Base-by-base conservation (phyloP, 2,797 vertebrate species). In the Gymnodraco acuticeps region DNA sequence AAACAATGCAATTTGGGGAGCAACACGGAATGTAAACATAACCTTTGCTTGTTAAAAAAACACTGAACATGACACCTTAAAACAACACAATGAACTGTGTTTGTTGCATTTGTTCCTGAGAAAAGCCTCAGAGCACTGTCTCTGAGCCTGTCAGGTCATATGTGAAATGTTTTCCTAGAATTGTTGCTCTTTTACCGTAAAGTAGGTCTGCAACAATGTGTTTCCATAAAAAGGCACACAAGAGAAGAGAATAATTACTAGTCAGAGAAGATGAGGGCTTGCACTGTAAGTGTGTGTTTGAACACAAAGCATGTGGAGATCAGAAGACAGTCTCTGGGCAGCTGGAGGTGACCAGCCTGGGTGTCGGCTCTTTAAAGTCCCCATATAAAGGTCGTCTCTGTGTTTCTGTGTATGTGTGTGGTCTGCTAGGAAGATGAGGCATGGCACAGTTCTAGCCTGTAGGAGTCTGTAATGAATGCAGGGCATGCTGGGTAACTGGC, bases 331-430 rank as follows among this genome's bases (percentile, higher is more conserved):
- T 70, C 58, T 69, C 71, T 56, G 81, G 58, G 19, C 59, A 48
- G 67, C 82, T 27, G 59, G 54, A 71, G 73, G 64, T 15, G 0
- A 63, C 5, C 81, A 74, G 69, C 43, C 73, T 43, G 69, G 43
- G 54, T 31, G 78, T 77, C 16, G 13, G 70, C 80, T 68, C 69
- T 89, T 85, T 81, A 27, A 83, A 88, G 47, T 1, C 8, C 33
- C 77, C 81, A 85, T 87, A 92, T 80, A 92, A 92, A 90, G 85
- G 68, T 73, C 65, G 89, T 91, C 70, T 80, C 53, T 46, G 47
- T 48, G 59, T 54, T 38, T 45, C 11, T 56, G 15, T 51, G 73
- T 56, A 52, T 5, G 14, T 27, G 53, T 27, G 54, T 23, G n/a
- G 67, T 55, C 38, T 82, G 81, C 71, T 62, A 64, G 77, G 47